Conservation (phyloP, 2,888 invertebrate genomes). For the Cryptocephalus moraei region DNA sequence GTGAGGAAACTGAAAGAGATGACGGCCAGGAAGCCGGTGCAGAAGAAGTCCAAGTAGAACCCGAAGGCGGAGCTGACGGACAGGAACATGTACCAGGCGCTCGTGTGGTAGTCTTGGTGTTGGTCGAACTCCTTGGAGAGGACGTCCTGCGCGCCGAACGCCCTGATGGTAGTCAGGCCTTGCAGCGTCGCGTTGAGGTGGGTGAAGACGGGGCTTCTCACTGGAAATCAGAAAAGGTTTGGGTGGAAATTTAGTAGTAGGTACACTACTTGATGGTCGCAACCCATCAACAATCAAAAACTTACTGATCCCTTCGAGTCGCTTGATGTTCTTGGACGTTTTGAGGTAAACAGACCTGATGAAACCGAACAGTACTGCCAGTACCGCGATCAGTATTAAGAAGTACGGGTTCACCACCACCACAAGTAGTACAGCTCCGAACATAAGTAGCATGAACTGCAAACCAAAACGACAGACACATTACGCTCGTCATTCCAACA, state of each 20-base stretch:
- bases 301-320: constrained; percentile 70
- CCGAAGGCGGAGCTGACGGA: constrained; percentile 51
- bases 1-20: constrained; percentile 53
- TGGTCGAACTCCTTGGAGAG: constrained; percentile 44
- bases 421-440: constrained; percentile 45
- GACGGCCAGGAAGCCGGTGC: constrained; percentile 48
- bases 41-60: constrained; percentile 51
- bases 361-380: constrained; percentile 50
- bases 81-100: constrained; percentile 55
- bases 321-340: constrained; percentile 71
- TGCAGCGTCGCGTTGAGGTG: constrained; percentile 67
- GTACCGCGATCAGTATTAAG: constrained; percentile 38
- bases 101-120: constrained; percentile 50
- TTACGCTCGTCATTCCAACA: background rate
- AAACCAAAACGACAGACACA: background rate
- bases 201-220: constrained; percentile 71
- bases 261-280: background rate
- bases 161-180: constrained; percentile 69
- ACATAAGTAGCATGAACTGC: constrained; percentile 40
- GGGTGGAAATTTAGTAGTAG: too few relatives aligned
- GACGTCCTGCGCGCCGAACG: constrained; percentile 56
- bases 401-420: constrained; percentile 42
- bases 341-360: constrained; percentile 65
- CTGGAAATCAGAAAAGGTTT: constrained; percentile 37
- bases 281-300: constrained; percentile 19